Evolutionary conservation across 1,140 invertebrate species (phyloP), one percentile per base, ranked within the genome.

Genomic region (Trichomalopsis sarcophagae): DNA sequence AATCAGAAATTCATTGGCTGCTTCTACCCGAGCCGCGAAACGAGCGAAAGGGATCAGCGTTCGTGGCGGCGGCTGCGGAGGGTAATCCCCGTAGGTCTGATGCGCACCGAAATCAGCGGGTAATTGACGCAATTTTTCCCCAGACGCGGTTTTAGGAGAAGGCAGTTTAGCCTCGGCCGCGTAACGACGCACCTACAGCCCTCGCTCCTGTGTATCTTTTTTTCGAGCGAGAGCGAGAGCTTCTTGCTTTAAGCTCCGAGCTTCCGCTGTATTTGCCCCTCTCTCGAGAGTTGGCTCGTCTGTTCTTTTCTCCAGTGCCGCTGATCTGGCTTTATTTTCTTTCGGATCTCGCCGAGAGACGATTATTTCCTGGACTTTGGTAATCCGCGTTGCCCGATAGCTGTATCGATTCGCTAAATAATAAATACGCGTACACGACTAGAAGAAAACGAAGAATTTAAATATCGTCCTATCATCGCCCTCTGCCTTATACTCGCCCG

Each of bases 101-200:
- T 90, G 89, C 88, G 88, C 73, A 62, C 40, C 73, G 88, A 91
- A 93, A 93, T 92, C 91, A 91, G 90, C 90, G 90, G 90, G 90
- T 93, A 93, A 93, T 93, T 93, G 92, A 92, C 91, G 92, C 91
- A 90, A 92, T 92, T 92, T 91, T 90, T 91, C 87, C 87, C 87
- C 71, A n/a, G 40, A 84, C 73, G n/a, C 55, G 81, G 77, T 47
- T 84, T 81, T 79, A 77, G 21, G 17, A 62, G 75, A 27, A 84
- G 82, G 78, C 84, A 62, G 84, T 87, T 74, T 23, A 21, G 21
- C 55, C 47, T n/a, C 55, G 23, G 23, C 27, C 69, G 69, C 69
- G 30, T 30, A 71, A 71, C 27, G 69, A 71, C 69, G 69, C 30
- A 27, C 69, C 23, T 17, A 30, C 23, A 71, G 21, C 69, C 17